Evolutionary conservation across 1,140 invertebrate genomes (phyloP).

Genomic region (Procambarus clarkii): DNA sequence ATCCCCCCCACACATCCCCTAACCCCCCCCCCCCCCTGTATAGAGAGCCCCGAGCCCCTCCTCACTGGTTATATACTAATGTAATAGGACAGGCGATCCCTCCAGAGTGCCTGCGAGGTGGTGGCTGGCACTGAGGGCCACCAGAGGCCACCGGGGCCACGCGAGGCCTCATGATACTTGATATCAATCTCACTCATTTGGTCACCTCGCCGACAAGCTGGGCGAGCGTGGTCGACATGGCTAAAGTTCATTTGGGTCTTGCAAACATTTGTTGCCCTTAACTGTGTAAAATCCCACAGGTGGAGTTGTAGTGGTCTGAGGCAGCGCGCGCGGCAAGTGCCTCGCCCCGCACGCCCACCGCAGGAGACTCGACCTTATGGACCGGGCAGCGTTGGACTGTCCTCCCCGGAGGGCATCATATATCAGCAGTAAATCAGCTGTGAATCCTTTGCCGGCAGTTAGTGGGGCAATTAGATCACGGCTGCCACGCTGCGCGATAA

Average conservation of each 20-base stretch:
- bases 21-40: no score
- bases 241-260: slow-evolving; percentile 38
- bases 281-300: slow-evolving; percentile 36
- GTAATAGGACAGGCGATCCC: no score
- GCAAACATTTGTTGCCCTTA: slow-evolving; percentile 56
- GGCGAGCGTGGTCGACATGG: slow-evolving; percentile 34
- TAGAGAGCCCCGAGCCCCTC: no score
- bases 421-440: slow-evolving; percentile 65
- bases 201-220: background rate
- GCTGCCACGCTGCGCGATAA: slow-evolving; percentile 64
- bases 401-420: slow-evolving; percentile 38
- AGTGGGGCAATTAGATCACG: slow-evolving; percentile 67
- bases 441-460: slow-evolving; percentile 67
- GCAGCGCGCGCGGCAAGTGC: background rate
- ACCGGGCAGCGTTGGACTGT: slow-evolving; percentile 5
- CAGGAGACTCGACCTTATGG: slow-evolving; percentile 31
- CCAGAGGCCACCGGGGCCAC: no score
- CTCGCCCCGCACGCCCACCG: background rate
- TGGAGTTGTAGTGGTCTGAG: background rate
- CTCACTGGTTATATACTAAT: no score
- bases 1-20: no score
- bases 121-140: no score
- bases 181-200: slow-evolving; percentile 37
- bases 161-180: background rate
- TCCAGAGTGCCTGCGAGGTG: no score